Evolutionary conservation across 2,888 invertebrate genomes (phyloP), one percentile per base, ranked within the genome.

Genomic region (Eupithecia subumbrata): DNA sequence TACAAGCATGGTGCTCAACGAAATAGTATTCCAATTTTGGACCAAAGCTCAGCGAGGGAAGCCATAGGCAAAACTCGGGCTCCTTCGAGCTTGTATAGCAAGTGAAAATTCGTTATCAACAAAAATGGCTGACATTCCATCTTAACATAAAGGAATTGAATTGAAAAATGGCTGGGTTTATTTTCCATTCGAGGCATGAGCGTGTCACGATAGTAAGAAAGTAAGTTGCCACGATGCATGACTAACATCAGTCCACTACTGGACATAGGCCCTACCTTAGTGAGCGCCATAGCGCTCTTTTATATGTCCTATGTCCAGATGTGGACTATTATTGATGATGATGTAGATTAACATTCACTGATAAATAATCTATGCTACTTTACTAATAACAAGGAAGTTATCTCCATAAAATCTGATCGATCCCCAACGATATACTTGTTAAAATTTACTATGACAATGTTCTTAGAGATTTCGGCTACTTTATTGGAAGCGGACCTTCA

Each of bases 401-500:
- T 79, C 75, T 74, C 37, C 76, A 78, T 79, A 80, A 80, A 81
- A 78, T 75, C 71, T 78, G 69, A 74, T 71, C 77, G 77, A 81
- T 79, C 73, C 75, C 67, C 70, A 75, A 82, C 79, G 82, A 82
- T 81, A 79, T 79, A 82, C 82, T 83, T 85, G 82, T 82, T 82
- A 82, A 82, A 84, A 84, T 84, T 82, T 84, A 84, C 75, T 84
- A 80, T 82, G 78, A 80, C 87, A 81, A 87, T 84, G 82, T 86
- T 85, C 84, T 84, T 85, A 82, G 84, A 84, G 84, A 85, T 87
- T 86, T 81, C 76, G 81, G 72, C 48, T 77, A 81, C 81, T 85
- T 84, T 85, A 86, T 87, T 82, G 80, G 80, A 81, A 73, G 67
- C 72, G 82, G 79, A 84, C 86, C 85, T 83, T 81, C 84, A 87